These are phyloP conservation scores for Sebastes hubbsi DNA, from an alignment of 2,797 vertebrate genomes.

Conservation along the genomic window DNA sequence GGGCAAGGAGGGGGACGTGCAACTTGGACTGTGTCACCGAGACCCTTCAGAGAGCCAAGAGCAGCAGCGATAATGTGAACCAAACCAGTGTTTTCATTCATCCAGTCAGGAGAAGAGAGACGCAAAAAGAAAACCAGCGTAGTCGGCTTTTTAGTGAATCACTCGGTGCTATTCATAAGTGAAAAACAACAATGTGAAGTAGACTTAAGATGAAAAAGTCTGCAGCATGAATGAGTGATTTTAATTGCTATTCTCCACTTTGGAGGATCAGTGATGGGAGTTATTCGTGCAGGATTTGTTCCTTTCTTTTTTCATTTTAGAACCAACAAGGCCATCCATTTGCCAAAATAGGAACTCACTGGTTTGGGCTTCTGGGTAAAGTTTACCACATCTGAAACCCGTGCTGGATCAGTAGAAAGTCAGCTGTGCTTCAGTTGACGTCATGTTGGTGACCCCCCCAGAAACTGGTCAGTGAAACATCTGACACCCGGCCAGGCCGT, in stretches of 20 bases:
- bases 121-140: not conserved
- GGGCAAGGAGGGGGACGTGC: constrained; percentile 42
- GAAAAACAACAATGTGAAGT: constrained; percentile 14
- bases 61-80: constrained; percentile 41
- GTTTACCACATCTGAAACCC: constrained; percentile 60
- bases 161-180: constrained; percentile 17
- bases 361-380: constrained; percentile 27
- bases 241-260: constrained; percentile 19
- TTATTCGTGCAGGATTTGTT: constrained; percentile 10
- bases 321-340: not conserved
- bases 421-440: constrained; percentile 48
- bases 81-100: constrained; percentile 65
- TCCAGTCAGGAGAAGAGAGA: constrained; percentile 9
- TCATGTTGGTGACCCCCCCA: constrained; percentile 13
- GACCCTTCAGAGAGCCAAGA: constrained; percentile 41
- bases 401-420: constrained; percentile 26
- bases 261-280: not conserved
- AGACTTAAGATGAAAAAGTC: constrained; percentile 16
- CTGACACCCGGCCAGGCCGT: not conserved
- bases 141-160: constrained; percentile 10
- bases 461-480: constrained; percentile 12
- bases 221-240: not conserved
- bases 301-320: constrained; percentile 2
- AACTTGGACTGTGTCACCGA: constrained; percentile 46
- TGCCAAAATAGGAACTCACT: constrained; percentile 26